Evolutionary conservation across 1,140 invertebrate species (phyloP).

Genomic region (Pentalonia nigronervosa): DNA sequence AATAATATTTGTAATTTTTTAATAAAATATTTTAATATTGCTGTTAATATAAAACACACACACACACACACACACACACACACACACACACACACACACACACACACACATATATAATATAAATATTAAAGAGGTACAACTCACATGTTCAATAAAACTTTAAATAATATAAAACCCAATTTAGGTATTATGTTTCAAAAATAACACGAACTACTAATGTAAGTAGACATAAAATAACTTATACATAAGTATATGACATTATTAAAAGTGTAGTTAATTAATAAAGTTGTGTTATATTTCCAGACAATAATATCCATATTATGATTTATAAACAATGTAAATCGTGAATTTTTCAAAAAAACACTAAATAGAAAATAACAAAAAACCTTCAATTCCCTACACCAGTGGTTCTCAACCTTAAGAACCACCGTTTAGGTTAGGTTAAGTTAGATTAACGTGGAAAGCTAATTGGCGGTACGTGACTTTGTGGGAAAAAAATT

Average conservation of each 20-base stretch:
- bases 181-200: not conserved
- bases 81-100: too few relatives aligned
- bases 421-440: not conserved
- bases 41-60: not conserved
- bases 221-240: not conserved
- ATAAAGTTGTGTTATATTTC: not conserved
- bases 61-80: too few relatives aligned
- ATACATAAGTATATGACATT: too few relatives aligned
- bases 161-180: not conserved
- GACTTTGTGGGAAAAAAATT: not conserved
- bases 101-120: too few relatives aligned
- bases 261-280: too few relatives aligned
- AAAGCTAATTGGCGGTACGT: not conserved
- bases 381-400: too few relatives aligned
- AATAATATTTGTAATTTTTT: too few relatives aligned
- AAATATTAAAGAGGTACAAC: not conserved
- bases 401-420: not conserved
- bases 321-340: not conserved
- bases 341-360: not conserved
- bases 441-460: not conserved
- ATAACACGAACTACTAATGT: not conserved
- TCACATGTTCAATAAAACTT: not conserved
- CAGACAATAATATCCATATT: not conserved
- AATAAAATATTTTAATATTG: not conserved
- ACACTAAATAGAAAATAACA: too few relatives aligned